Base-by-base conservation (phyloP, 2,113 vertebrate genomes). In the Paramisgurnus dabryanus region DNA sequence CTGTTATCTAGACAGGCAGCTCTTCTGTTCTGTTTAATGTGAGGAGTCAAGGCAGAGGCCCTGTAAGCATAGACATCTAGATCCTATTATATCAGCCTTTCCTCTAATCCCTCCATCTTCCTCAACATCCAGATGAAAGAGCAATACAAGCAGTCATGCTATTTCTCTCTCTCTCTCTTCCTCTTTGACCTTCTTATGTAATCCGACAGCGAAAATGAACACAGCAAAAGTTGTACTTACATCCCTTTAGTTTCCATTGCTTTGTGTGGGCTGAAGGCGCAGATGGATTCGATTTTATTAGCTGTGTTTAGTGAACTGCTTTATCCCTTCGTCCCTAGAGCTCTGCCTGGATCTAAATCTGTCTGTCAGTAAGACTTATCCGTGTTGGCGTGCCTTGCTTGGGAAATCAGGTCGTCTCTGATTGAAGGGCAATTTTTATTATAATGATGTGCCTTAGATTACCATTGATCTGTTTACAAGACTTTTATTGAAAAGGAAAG, bases 61-160 rank as follows among this genome's bases (percentile, higher is more conserved):
- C 6, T 66, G 18, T 50, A 76, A 76, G 74, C 6, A 64, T 43
- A 72, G 17, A 13, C 71, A 67, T 27, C 60, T 41, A 75, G 75
- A 80, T 67, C 77, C 47, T 67, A 34, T 83, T 79, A 79, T 43
- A 76, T 17, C 53, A 40, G 12, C 17, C 10, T 13, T 22, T 63
- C 9, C 60, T 75, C 53, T 76, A 77, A 80, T 76, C 82, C 72
- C 61, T 75, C 60, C 27, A 70, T 67, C 57, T 45, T 63, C 58
- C 61, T 57, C 39, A 80, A 63, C 73, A 80, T 69, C 65, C 64
- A 74, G 82, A 83, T 80, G 65, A 83, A 80, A 80, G 82, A 67
- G 27, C 3, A 64, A 83, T 68, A 69, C 64, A 73, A 64, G 73
- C 57, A 12, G n/a, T 63, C 69, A 12, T 61, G 63, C 41, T 50